Evolutionary conservation across 2,797 vertebrate genomes (phyloP).

Genomic region (Thaleichthys pacificus): DNA sequence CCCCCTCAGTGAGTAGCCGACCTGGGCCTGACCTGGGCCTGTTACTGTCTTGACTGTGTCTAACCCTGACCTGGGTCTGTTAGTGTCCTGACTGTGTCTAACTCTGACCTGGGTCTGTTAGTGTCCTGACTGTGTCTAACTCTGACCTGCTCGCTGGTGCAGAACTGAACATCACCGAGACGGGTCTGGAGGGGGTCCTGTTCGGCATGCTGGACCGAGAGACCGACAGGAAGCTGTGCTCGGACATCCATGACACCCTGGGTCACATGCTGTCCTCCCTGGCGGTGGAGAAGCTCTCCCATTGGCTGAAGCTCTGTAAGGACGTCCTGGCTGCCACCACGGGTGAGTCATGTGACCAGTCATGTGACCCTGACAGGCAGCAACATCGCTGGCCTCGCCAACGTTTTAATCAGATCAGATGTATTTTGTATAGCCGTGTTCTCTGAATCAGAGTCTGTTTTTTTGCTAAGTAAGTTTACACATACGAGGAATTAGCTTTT

Average conservation of each 20-base stretch:
- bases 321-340: constrained; percentile 96
- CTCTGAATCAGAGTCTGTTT: too few relatives aligned
- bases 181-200: constrained; percentile 92
- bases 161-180: constrained; percentile 96
- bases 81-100: too few relatives aligned
- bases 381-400: too few relatives aligned
- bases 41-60: too few relatives aligned
- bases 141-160: constrained; percentile 14
- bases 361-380: not conserved
- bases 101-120: too few relatives aligned
- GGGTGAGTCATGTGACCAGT: constrained; percentile 70
- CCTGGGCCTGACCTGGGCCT: too few relatives aligned
- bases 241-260: constrained; percentile 96
- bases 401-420: too few relatives aligned
- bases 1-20: constrained; percentile 79
- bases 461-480: too few relatives aligned
- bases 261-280: constrained; percentile 98
- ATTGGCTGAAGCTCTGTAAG: constrained; percentile 98
- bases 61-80: too few relatives aligned
- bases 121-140: too few relatives aligned
- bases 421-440: too few relatives aligned
- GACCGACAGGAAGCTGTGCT: constrained; percentile 94
- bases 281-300: constrained; percentile 94
- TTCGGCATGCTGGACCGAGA: constrained; percentile 98
- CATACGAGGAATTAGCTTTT: too few relatives aligned